Evolutionary conservation across 2,888 invertebrate genomes (phyloP).

Genomic region (Synanthedon andrenaeformis): DNA sequence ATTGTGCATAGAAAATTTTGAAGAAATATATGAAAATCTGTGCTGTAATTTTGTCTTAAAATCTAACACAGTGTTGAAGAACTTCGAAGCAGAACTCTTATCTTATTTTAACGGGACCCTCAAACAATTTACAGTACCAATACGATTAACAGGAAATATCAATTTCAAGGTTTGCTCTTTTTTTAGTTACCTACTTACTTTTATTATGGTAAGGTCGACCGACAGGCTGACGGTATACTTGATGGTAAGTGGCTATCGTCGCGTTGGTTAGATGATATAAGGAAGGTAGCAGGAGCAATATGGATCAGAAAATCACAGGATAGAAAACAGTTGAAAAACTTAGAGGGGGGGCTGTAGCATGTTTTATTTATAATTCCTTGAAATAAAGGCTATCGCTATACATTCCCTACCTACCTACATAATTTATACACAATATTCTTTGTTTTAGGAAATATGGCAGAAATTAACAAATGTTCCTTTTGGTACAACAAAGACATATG

Average conservation of each 20-base stretch:
- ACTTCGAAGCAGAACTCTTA: constrained; percentile 29
- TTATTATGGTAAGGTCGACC: too few species aligned
- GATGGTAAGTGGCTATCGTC: too few species aligned
- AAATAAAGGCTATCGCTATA: too few species aligned
- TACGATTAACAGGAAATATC: constrained; percentile 48
- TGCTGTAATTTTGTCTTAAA: constrained; percentile 26
- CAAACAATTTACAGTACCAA: constrained; percentile 38
- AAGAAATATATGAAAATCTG: constrained; percentile 22
- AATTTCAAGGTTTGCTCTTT: constrained; percentile 49
- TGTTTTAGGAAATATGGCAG: constrained; percentile 44
- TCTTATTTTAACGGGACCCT: constrained; percentile 40
- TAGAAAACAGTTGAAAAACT: too few species aligned
- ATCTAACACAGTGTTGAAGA: constrained; percentile 28
- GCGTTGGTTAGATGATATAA: too few species aligned
- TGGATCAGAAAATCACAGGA: too few species aligned
- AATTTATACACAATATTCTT: too few species aligned
- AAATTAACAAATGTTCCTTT: constrained; percentile 42
- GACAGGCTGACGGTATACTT: too few species aligned
- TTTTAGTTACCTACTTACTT: background rate
- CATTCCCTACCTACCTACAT: too few species aligned
- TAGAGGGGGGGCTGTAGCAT: too few species aligned
- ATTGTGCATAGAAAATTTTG: constrained; percentile 37
- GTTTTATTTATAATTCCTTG: too few species aligned
- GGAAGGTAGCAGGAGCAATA: too few species aligned
- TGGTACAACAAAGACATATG: constrained; percentile 48